Evolutionary conservation across 53 echinoderm and acorn worm genomes (phyloP), one percentile per base, ranked within the genome.

Genomic region (Mesocentrotus franciscanus): DNA sequence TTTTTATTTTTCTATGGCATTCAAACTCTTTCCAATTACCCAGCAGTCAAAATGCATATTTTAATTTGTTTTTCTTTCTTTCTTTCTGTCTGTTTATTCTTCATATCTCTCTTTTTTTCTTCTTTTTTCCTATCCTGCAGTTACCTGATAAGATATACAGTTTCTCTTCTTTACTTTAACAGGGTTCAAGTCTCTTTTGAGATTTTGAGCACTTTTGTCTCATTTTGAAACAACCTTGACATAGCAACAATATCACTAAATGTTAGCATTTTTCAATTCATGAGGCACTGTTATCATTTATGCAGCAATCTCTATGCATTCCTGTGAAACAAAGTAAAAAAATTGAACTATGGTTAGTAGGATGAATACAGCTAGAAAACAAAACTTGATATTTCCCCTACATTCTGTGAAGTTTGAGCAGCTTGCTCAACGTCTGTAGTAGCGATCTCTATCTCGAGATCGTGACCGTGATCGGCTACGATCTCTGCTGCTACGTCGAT

Each of bases 221-320:
- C 15, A 81, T 9, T 81, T 20, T 81, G 42, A 22, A 39, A 81
- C 36, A 81, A 81, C 81, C 74, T 30, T 42, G 42, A 39, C 64
- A 64, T 15, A 20, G 36, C 36, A 81, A 81, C 42, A 81, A 81
- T 36, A 81, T 20, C 9, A 81, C 20, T 36, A 39, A 11, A 81
- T 39, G 81, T 81, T 81, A 81, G 81, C 81, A 81, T 81, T 39
- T 14, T 81, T 81, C 39, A 81, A 18, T 39, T 92, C 92, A 92
- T 92, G 61, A 92, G 71, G 92, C 92, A 66, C 13, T 68, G 39
- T 39, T 92, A 85, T 90, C 32, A 60, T 56, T 60, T 56, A 93
- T 75, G 93, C 93, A 72, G 76, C 93, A 93, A 76, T 76, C 93
- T 93, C 60, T 93, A 27, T 12, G 94, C 94, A 94, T 94, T 94